These are phyloP conservation scores for Mythimna impura DNA, from an alignment of 2,888 invertebrate genomes.

Conservation along the genomic window DNA sequence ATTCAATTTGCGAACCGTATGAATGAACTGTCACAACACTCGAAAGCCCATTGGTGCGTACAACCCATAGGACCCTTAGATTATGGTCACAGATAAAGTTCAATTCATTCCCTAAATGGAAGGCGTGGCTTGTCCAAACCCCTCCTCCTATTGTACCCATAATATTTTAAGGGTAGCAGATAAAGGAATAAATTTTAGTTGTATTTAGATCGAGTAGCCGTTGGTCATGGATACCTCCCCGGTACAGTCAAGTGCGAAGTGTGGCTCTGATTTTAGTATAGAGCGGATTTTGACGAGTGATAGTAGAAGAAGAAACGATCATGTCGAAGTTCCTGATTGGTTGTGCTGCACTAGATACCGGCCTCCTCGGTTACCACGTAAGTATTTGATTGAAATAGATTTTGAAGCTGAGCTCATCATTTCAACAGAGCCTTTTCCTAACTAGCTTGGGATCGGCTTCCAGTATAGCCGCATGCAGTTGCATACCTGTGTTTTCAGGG, in stretches of 20 bases:
- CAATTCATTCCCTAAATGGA: constrained; percentile 48
- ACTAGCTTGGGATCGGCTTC: no score
- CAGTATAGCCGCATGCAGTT: no score
- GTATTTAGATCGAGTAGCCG: constrained; percentile 49
- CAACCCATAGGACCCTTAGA: constrained; percentile 76
- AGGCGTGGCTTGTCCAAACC: constrained; percentile 73
- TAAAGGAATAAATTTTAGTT: constrained; percentile 48
- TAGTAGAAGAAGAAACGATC: constrained; percentile 66
- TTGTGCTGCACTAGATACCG: constrained; percentile 93
- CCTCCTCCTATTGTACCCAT: constrained; percentile 67
- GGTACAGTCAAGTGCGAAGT: constrained; percentile 79
- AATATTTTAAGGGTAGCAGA: constrained; percentile 68
- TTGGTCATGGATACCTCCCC: constrained; percentile 79
- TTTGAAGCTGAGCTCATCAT: background rate
- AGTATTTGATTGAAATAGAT: constrained; percentile 70
- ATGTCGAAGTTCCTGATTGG: constrained; percentile 88
- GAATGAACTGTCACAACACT: constrained; percentile 89
- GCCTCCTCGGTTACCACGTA: constrained; percentile 93
- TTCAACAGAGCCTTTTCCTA: no score
- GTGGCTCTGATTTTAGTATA: constrained; percentile 90
- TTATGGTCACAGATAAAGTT: constrained; percentile 80
- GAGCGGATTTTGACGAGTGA: constrained; percentile 91
- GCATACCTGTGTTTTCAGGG: no score
- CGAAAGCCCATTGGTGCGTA: constrained; percentile 79
- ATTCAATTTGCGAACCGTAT: constrained; percentile 80